Evolutionary conservation across 2,888 invertebrate species (phyloP).

Genomic region (Calameuta pallipes): DNA sequence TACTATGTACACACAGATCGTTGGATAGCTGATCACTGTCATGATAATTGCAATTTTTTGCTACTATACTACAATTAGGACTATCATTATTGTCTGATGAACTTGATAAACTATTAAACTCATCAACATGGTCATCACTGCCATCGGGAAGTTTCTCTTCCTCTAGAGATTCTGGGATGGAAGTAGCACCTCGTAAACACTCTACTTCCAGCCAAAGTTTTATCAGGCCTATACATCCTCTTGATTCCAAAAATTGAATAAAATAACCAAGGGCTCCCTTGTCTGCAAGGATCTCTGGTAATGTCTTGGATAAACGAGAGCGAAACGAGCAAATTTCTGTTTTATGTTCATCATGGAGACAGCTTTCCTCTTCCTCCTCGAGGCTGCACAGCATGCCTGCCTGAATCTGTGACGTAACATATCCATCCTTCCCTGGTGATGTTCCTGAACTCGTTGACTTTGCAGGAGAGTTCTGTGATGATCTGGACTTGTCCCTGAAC

Average conservation of each 20-base stretch:
- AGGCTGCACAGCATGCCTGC: conserved; percentile 47
- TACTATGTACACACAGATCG: conserved; percentile 36
- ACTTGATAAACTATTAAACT: conserved; percentile 23
- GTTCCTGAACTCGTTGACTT: conserved; percentile 42
- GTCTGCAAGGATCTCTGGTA: conserved; percentile 81
- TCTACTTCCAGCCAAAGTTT: conserved; percentile 84
- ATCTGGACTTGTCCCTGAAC: conserved; percentile 49
- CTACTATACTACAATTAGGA: conserved; percentile 19
- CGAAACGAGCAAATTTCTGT: conserved; percentile 64
- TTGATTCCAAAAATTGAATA: conserved; percentile 86
- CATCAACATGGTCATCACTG: conserved; percentile 17
- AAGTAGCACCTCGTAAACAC: conserved; percentile 67
- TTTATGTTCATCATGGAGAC: conserved; percentile 28
- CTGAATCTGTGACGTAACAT: conserved; percentile 9
- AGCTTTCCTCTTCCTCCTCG: conserved; percentile 54
- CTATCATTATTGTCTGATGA: conserved; percentile 37
- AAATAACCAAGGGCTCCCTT: conserved; percentile 86
- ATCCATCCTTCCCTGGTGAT: conserved; percentile 15
- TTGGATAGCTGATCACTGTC: conserved; percentile 11
- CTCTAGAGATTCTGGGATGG: conserved; percentile 8
- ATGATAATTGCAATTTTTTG: conserved; percentile 20
- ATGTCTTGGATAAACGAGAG: conserved; percentile 79
- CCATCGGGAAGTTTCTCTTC: conserved; percentile 12
- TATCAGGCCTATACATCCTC: conserved; percentile 74
- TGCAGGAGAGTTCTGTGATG: conserved; percentile 40